Base-by-base conservation (phyloP, 2,113 vertebrate genomes). In the Peucedramus taeniatus region DNA sequence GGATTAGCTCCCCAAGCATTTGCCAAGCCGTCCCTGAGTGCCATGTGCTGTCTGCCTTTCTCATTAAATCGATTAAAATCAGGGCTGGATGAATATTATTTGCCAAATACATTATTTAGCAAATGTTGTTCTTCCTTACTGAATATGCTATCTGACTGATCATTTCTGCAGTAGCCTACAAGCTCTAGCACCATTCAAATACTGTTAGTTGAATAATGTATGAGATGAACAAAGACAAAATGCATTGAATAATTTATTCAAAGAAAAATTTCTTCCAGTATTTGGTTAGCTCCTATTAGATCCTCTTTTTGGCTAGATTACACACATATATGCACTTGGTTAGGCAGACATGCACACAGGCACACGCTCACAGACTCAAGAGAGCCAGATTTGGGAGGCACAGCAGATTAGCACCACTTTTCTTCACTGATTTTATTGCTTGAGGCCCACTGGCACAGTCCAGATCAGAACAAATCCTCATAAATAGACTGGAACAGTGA, bases 221-320 rank as follows among this genome's bases (percentile, higher is more conserved):
- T 94, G 72, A 94, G 80, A 76, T 42, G 69, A 95, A 75, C 76
- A 96, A 94, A 96, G 90, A 56, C 72, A 94, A 96, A 94, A 88
- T 57, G 65, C 69, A 50, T 18, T 97, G 80, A 96, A 96, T 96
- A 90, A 97, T 96, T 96, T 94, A 96, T 94, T 92, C 53, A 89
- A 72, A 87, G 76, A 78, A 69, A 95, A 91, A 94, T 72, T 81
- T 77, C 72, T 95, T 83, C 89, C 86, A 82, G 61, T 90, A 76
- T 94, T 96, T 96, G 86, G 83, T 86, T 94, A 94, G 60, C 44
- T 80, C 82, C 93, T 95, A 94, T 97, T 93, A 92, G 93, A 93
- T 57, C 51, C 57, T 90, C 49, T 88, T 95, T 94, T 90, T 0
- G 1, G 35, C 39, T 80, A 59, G 75, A 81, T 95, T 90, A 77